Evolutionary conservation across 1,140 invertebrate genomes (phyloP).

Genomic region (Drosophila elegans): DNA sequence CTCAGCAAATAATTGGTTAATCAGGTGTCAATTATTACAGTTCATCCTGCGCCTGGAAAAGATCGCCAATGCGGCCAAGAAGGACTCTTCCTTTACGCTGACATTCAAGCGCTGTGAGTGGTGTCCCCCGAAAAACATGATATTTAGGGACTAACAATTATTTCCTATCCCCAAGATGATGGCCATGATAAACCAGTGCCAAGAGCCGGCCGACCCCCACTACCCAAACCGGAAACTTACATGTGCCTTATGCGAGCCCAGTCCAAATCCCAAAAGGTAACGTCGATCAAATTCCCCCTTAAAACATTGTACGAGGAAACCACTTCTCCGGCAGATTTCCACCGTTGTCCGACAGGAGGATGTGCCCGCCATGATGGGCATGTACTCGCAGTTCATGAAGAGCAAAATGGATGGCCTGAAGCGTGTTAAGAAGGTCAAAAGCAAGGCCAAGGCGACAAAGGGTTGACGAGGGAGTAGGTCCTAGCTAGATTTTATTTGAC

Average conservation of each 20-base stretch:
- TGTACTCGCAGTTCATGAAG: constrained; percentile 92
- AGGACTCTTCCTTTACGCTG: constrained; percentile 88
- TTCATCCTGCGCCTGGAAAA: constrained; percentile 88
- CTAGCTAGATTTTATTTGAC: constrained; percentile 65
- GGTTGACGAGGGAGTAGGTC: constrained; percentile 48
- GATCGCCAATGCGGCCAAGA: constrained; percentile 88
- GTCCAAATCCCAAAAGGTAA: constrained; percentile 89
- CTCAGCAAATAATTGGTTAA: constrained; percentile 51
- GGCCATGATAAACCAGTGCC: constrained; percentile 90
- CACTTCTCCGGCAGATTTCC: constrained; percentile 85
- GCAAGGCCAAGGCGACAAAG: constrained; percentile 88
- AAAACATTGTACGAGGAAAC: not conserved
- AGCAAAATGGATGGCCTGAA: constrained; percentile 94
- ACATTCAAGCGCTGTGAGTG: constrained; percentile 90
- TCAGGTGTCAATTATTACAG: constrained; percentile 84
- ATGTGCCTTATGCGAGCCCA: constrained; percentile 91
- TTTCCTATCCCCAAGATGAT: constrained; percentile 87
- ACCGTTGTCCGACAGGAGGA: constrained; percentile 93
- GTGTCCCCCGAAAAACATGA: not conserved
- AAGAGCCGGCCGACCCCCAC: constrained; percentile 86
- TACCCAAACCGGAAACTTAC: constrained; percentile 88
- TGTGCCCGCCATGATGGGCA: constrained; percentile 93
- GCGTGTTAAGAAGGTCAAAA: constrained; percentile 92
- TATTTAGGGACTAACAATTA: constrained; percentile 10
- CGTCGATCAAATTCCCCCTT: accelerated